These are phyloP conservation scores for Tetheella fluctuosa DNA, from an alignment of 2,888 invertebrate species.

Conservation along the genomic window DNA sequence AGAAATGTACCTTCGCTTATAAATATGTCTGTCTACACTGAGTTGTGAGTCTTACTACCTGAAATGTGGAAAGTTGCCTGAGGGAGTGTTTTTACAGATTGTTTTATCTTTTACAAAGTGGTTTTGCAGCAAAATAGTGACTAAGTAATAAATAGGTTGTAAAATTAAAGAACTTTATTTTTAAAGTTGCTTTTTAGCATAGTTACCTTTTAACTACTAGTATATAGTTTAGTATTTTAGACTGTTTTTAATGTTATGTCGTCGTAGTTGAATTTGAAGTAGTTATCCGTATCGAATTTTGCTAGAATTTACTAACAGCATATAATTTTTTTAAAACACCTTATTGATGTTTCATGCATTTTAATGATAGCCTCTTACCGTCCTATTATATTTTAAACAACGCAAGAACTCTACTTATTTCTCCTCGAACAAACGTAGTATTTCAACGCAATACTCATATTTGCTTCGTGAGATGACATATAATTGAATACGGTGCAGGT, in stretches of 20 bases:
- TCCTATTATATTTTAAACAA: background rate
- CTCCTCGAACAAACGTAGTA: background rate
- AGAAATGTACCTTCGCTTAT: background rate
- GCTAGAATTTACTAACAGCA: too few relatives aligned
- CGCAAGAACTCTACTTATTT: background rate
- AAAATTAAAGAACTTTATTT: background rate
- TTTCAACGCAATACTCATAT: too few relatives aligned
- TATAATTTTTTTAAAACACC: too few relatives aligned
- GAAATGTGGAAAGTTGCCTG: background rate
- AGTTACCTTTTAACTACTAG: too few relatives aligned
- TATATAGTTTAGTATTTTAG: too few relatives aligned
- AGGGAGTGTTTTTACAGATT: background rate
- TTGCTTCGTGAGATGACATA: background rate
- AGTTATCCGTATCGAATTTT: too few relatives aligned
- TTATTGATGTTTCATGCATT: too few relatives aligned
- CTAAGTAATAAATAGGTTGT: background rate
- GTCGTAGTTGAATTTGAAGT: too few relatives aligned
- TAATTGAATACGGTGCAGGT: background rate
- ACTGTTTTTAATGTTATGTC: too few relatives aligned
- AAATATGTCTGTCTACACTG: background rate
- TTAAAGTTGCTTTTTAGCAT: background rate
- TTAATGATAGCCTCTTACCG: too few relatives aligned
- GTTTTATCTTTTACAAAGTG: conserved; percentile 1
- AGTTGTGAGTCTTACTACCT: background rate
- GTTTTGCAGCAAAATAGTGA: background rate